Evolutionary conservation across 2,888 invertebrate species (phyloP), one percentile per base, ranked within the genome.

Genomic region (Euclidia mi): DNA sequence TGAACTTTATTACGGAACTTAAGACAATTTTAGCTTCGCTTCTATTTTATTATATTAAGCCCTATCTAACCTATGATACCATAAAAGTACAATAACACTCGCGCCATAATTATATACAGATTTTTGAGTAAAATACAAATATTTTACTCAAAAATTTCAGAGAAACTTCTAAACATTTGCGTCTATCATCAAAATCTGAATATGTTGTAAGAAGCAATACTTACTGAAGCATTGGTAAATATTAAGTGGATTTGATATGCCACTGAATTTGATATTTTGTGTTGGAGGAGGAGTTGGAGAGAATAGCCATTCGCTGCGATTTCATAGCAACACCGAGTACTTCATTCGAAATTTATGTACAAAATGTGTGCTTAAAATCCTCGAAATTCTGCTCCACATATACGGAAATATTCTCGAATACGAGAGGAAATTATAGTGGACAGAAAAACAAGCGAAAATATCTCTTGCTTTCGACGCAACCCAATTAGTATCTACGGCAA

Each of bases 401-500:
- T 25, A 9, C 10, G 4, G 48, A 44, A 31, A 14, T 41, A 49
- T 38, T 4, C 34, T 45, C 40, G 32, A 50, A 41, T 31, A 41
- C 38, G 11, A 43, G 43, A 51, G 34, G 43, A 35, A 53, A 63
- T 53, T 60, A 12, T 14, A 29, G 29, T 12, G 31, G 32, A 49
- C 11, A 40, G 25, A 61, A 64, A 62, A 55, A 66, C 29, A 44
- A 43, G 45, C 34, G 38, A 45, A 17, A 50, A 56, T 44, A 50
- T n/a, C 31, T 31, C 20, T 57, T 37, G 51, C 59, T 57, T 29
- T 31, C 45, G 32, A 35, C 40, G 25, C n/a, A 46, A 35, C 50
- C 71, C 61, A 72, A 73, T 71, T 73, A 70, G 43, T 42, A 25
- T 45, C 25, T 34, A 34, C 6, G 12, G 14, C 18, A 57, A 59